Evolutionary conservation across 1,140 invertebrate species (phyloP), one percentile per base, ranked within the genome.

Genomic region (Eubasilissa regina): DNA sequence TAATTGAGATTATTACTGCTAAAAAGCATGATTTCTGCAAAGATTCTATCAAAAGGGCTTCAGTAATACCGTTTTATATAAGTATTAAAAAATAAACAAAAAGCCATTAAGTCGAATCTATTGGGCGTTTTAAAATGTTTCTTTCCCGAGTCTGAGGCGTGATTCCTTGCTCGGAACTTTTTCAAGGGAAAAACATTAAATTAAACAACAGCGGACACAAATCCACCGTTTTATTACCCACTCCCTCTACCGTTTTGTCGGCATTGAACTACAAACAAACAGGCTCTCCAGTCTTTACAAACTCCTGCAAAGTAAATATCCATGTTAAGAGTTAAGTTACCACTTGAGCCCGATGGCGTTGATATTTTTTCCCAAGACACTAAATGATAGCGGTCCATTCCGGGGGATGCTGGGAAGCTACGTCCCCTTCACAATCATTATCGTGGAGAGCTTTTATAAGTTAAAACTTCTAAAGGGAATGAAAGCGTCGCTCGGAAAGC

Each of bases 241-340:
- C 72, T 21, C 62, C 21, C 13, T 45, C 17, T 55, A 1, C 56
- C 7, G 53, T 48, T 53, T 72, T 75, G 75, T 53, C 76, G 60
- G 21, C 77, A 66, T 81, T 68, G 68, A 70, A 70, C 76, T 76
- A 70, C 72, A 62, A 72, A 72, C 77, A 72, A 78, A 72, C 77
- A 45, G 62, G 72, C 73, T 58, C 58, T 43, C 51, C 44, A 64
- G 74, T 47, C 56, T 47, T 80, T 70, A 75, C 80, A 77, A 82
- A 82, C 75, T 80, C 75, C 70, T 62, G 73, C 81, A 82, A 82
- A 82, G 81, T 82, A 82, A 82, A 82, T 82, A 82, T 78, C 81
- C 81, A 74, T 82, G 81, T 82, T 80, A 82, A 75, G 81, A 77
- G 76, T 82, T 80, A 82, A 78, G 73, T 75, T 76, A 75, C 68